Conservation (phyloP, 2,888 invertebrate species). For the Drosophila atroscutellata region DNA sequence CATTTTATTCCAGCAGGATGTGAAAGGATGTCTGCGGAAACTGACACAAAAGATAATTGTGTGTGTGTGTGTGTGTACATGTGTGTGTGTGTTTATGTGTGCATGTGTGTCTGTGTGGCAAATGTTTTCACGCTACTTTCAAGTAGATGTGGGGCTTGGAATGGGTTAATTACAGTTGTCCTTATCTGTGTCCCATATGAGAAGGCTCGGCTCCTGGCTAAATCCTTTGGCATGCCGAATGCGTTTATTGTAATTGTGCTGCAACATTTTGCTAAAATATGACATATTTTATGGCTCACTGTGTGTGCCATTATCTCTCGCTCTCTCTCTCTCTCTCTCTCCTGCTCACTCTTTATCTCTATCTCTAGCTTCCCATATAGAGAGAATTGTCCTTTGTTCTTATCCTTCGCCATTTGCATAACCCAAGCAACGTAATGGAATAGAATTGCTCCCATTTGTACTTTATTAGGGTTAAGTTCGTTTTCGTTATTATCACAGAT, state of each 20-base stretch:
- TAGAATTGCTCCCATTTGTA: conserved; percentile 79
- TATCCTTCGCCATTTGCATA: conserved; percentile 33
- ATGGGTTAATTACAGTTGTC: conserved; percentile 61
- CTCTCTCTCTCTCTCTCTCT: background rate
- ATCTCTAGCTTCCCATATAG: conserved; percentile 29
- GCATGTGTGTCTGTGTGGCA: conserved; percentile 37
- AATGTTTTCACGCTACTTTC: conserved; percentile 64
- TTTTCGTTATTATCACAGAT: conserved; percentile 61
- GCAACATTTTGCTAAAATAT: conserved; percentile 74
- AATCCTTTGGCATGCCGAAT: conserved; percentile 63
- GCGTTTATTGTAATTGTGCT: conserved; percentile 74
- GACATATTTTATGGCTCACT: conserved; percentile 82
- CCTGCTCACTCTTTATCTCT: background rate
- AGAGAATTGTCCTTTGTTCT: conserved; percentile 30
- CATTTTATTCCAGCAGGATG: conserved; percentile 24
- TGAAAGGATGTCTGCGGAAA: conserved; percentile 5
- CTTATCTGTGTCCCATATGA: conserved; percentile 62
- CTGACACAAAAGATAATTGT: conserved; percentile 27
- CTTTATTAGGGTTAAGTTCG: conserved; percentile 72
- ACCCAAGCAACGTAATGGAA: conserved; percentile 60
- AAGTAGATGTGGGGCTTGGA: background rate
- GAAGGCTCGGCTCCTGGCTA: conserved; percentile 32
- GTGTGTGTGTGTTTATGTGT: conserved; percentile 21
- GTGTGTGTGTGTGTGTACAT: background rate
- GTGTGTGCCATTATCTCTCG: conserved; percentile 17